phyloP scores from a whole-genome alignment of 1,140 invertebrate genomes.

The Lucilia sericata region DNA sequence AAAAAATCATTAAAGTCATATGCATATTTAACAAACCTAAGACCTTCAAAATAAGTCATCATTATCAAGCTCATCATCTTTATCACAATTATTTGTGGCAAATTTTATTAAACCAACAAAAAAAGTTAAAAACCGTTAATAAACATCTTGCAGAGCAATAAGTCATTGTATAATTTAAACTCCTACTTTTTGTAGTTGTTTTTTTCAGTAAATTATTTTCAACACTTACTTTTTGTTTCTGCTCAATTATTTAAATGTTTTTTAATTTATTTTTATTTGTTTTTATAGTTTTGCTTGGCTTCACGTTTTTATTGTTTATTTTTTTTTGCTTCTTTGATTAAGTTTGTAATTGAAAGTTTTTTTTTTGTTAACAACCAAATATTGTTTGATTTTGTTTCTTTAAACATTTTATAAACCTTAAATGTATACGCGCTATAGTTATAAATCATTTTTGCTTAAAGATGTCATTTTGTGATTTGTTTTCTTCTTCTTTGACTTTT shows the following conservation, averaged over 20 bases:
- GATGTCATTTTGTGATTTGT: not conserved
- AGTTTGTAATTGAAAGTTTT: not conserved
- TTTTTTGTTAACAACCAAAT: too few relatives aligned
- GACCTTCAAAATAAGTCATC: not conserved
- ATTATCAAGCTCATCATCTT: not conserved
- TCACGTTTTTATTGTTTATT: not conserved
- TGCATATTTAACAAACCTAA: not conserved
- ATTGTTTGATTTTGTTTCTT: not conserved
- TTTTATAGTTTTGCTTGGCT: not conserved
- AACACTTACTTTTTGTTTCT: not conserved
- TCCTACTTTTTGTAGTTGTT: not conserved
- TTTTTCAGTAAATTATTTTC: not conserved
- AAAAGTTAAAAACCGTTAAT: not conserved
- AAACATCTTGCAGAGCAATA: not conserved
- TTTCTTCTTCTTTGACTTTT: not conserved
- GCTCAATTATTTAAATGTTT: not conserved
- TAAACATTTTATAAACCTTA: not conserved
- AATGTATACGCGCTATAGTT: too few relatives aligned
- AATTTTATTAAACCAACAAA: not conserved
- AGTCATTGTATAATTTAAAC: not conserved
- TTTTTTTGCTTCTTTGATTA: not conserved
- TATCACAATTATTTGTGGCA: not conserved
- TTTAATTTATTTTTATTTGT: not conserved
- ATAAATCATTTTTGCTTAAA: not conserved
- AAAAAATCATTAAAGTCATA: not conserved